Conservation (phyloP, 2,113 vertebrate genomes). For the Bucco capensis region DNA sequence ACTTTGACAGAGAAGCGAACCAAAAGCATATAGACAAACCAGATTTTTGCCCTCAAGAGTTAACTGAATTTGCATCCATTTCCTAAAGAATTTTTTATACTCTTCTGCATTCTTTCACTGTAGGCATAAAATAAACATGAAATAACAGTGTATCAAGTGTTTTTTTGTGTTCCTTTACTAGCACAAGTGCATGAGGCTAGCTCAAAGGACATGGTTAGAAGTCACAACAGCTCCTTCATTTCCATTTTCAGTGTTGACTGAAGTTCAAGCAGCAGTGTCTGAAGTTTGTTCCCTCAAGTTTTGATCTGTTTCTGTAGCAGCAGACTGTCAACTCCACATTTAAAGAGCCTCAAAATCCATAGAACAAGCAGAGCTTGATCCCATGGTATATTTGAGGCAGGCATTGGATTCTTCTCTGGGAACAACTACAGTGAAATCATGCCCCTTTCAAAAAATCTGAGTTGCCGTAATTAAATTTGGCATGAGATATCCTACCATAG, state of each 20-base stretch:
- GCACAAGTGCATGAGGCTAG: neutral
- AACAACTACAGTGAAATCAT: neutral
- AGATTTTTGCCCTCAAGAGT: neutral
- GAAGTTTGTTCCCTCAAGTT: neutral
- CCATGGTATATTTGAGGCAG: neutral
- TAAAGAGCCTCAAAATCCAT: neutral
- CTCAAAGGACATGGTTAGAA: neutral
- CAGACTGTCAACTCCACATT: neutral
- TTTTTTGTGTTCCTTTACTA: neutral
- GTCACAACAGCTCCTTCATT: conserved; percentile 12
- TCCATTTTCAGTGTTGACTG: neutral
- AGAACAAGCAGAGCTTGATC: neutral
- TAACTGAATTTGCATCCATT: neutral
- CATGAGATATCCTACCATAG: neutral
- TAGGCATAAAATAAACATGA: conserved; percentile 7
- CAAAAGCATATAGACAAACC: neutral
- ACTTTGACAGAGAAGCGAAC: neutral
- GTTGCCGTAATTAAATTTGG: neutral
- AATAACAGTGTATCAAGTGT: neutral
- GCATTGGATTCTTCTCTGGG: neutral
- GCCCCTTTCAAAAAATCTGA: neutral
- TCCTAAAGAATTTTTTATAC: neutral
- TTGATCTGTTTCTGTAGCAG: neutral
- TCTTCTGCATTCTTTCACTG: neutral
- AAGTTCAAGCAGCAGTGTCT: neutral